These are phyloP conservation scores for Crocuta crocuta DNA, from an alignment of 2,113 vertebrate genomes.

Conservation along the genomic window DNA sequence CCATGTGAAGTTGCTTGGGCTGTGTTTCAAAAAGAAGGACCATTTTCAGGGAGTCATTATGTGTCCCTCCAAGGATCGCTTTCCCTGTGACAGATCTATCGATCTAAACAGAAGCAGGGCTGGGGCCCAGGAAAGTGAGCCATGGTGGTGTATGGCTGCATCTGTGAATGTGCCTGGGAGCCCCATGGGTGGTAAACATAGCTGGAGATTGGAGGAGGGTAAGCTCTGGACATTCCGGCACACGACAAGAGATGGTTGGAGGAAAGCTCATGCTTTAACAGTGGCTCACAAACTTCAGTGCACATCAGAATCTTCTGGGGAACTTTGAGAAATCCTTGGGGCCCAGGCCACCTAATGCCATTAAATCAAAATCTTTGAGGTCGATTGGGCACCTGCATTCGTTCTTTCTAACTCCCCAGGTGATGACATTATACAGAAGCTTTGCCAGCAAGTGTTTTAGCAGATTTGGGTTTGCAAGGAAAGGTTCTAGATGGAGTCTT, in stretches of 20 bases:
- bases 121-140: background rate
- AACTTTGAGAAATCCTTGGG: background rate
- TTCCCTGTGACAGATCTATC: background rate
- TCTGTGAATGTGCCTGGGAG: background rate
- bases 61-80: background rate
- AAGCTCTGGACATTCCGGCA: background rate
- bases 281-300: background rate
- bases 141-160: background rate
- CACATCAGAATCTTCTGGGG: background rate
- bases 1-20: background rate
- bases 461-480: background rate
- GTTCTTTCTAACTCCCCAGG: background rate
- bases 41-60: background rate
- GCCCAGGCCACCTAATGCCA: accelerated
- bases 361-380: background rate
- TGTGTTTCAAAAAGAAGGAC: background rate
- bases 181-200: background rate
- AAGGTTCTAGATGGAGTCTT: background rate
- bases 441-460: background rate
- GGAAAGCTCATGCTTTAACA: background rate
- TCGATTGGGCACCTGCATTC: background rate
- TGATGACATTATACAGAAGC: background rate
- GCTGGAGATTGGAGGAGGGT: background rate
- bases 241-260: background rate
- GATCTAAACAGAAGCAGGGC: background rate